Conservation (phyloP, 2,113 vertebrate species). For the Opisthocomus hoazin region DNA sequence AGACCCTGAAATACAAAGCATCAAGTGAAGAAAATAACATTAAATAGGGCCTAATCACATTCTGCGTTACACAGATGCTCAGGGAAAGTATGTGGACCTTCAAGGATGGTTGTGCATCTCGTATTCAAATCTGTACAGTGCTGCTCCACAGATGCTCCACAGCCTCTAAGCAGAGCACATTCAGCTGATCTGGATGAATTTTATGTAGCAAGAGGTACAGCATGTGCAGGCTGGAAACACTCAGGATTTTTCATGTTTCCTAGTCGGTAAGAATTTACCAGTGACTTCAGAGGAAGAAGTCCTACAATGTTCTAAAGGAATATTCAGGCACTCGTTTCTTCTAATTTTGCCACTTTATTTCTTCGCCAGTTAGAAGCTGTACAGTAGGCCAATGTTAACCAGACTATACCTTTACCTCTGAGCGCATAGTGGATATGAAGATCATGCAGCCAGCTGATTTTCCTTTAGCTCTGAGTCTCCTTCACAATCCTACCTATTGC, state of each 20-base stretch:
- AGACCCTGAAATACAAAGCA: background rate
- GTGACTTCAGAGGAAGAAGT: background rate
- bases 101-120: background rate
- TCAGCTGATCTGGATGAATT: background rate
- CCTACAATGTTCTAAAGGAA: background rate
- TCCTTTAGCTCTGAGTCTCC: background rate
- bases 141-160: background rate
- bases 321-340: background rate
- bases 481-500: background rate
- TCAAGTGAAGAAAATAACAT: background rate
- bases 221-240: background rate
- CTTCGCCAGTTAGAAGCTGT: background rate
- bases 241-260: background rate
- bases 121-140: background rate
- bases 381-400: background rate
- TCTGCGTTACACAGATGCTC: background rate
- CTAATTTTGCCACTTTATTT: background rate
- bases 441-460: background rate
- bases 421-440: background rate
- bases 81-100: background rate
- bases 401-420: background rate
- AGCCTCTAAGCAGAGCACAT: background rate
- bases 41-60: background rate
- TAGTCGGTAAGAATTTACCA: background rate
- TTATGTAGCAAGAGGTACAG: background rate